Percentiles rank a stretch among this genome's conserved stretches.
Evolutionary conservation across 2,888 invertebrate genomes (phyloP).

Genomic region (Rhogogaster chlorosoma): DNA sequence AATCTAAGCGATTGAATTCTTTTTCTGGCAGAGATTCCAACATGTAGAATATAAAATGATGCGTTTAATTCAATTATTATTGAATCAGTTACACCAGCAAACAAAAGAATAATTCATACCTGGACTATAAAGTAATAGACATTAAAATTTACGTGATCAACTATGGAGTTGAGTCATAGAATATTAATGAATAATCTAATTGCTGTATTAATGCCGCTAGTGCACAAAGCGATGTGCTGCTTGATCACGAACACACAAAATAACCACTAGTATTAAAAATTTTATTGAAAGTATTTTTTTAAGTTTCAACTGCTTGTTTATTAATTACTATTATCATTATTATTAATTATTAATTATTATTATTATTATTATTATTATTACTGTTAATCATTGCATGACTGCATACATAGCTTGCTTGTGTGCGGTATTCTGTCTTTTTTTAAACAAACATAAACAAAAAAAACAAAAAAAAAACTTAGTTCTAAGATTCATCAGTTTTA

Average conservation of each 20-base stretch:
- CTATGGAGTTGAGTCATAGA: not conserved
- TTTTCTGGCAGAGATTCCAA: slow-evolving; percentile 1
- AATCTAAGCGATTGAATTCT: not conserved
- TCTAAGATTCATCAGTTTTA: slow-evolving; percentile 25
- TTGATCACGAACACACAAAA: slow-evolving; percentile 54
- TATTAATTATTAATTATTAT: slow-evolving; percentile 35
- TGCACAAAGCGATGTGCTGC: slow-evolving; percentile 46
- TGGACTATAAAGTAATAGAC: not conserved
- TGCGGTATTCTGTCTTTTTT: slow-evolving; percentile 39
- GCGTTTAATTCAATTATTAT: not conserved
- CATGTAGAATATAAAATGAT: slow-evolving; percentile 7
- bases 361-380: slow-evolving; percentile 29
- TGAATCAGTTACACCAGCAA: slow-evolving; percentile 1
- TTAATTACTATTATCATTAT: slow-evolving; percentile 28
- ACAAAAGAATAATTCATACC: not conserved
- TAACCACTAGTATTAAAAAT: slow-evolving; percentile 58
- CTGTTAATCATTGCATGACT: slow-evolving; percentile 32
- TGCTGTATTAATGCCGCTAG: slow-evolving; percentile 58
- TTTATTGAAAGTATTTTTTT: slow-evolving; percentile 58
- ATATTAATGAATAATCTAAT: slow-evolving; percentile 61
- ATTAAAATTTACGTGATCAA: not conserved
- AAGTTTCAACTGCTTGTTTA: slow-evolving; percentile 46
- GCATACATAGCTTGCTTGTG: slow-evolving; percentile 20
- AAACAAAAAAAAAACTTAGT: not conserved
- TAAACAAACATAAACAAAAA: not conserved